Base-by-base conservation (phyloP, 2,797 vertebrate genomes). In the Phrynocephalus guinanensis region DNA sequence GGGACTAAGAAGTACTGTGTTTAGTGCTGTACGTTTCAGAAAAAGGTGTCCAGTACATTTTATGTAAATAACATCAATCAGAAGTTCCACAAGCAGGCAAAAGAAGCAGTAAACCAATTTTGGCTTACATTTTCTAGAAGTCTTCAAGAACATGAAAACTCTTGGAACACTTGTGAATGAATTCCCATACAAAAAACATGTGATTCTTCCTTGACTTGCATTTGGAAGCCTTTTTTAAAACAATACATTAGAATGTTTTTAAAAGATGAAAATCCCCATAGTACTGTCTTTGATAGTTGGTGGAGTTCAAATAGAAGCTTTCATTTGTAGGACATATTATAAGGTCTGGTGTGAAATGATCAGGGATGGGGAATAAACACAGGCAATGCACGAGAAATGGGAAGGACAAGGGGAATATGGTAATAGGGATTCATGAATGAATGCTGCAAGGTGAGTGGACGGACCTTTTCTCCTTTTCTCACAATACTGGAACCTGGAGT, bases 41-140 rank as follows among this genome's bases (percentile, higher is more conserved):
- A 71, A 11, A 80, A 9, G n/a, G 3, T 71, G 22, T 6, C 84
- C 11, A 60, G 22, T 48, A 44, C 28, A 3, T 60, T 24, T 71
- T 38, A 56, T 26, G 5, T 79, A 48, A 79, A 28, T 44, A 44
- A 44, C 5, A 5, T 44, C 38, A 44, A 33, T 5, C 67, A 70
- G 13, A 72, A 72, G 5, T 60, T 72, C 67, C 24, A 44, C 28
- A 60, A 44, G 50, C 15, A 60, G 77, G 15, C 67, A 80, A 72
- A 72, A 86, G 56, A 72, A 80, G 11, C 67, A 86, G 70, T 50
- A 86, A 71, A 10, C 66, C 76, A 26, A 38, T 71, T 52, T 71
- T 79, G 84, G 48, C 20, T 15, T 8, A 6, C 2, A 15, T 79
- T 71, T 71, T 5, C n/a, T n/a, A 71, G 22, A 52, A 60, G 70